phyloP scores from a whole-genome alignment of 92 coral and sea anemone species.

The Bergia puertoricense region DNA sequence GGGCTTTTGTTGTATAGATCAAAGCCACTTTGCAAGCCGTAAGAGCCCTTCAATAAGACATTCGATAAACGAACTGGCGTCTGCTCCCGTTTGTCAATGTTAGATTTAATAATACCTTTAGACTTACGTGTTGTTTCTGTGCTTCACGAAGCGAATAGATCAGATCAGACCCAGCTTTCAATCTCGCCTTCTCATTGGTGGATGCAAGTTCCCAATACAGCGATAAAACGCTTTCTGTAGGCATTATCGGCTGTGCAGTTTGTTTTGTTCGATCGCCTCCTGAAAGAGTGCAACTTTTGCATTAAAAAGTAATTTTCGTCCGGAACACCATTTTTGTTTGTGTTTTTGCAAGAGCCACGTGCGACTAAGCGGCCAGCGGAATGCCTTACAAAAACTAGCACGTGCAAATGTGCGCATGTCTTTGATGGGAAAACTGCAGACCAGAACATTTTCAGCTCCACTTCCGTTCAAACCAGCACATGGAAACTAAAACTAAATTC shows the following conservation, averaged over 20 bases:
- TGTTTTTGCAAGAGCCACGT: slow-evolving; percentile 24
- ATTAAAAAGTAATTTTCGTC: neutral
- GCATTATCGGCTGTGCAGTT: slow-evolving; percentile 47
- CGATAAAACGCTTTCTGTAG: slow-evolving; percentile 75
- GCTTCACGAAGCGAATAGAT: slow-evolving; percentile 61
- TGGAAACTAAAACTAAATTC: neutral
- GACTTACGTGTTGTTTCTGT: slow-evolving; percentile 51
- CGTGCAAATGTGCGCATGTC: neutral
- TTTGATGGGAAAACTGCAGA: neutral
- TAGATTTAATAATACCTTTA: neutral
- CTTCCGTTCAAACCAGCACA: neutral
- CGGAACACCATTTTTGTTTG: slow-evolving; percentile 17
- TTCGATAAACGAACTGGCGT: no score
- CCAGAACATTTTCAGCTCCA: neutral
- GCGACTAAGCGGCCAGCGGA: slow-evolving; percentile 38
- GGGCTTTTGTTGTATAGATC: no score
- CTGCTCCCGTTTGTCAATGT: no score
- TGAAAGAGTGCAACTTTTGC: neutral
- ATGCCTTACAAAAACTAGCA: neutral
- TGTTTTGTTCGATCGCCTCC: neutral
- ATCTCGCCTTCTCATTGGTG: slow-evolving; percentile 69
- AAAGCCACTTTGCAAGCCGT: no score
- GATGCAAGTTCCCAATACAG: slow-evolving; percentile 95
- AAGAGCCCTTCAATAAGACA: no score
- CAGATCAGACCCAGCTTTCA: slow-evolving; percentile 78